Percentiles rank a stretch among this genome's conserved stretches.
Conservation (phyloP, 2,888 invertebrate genomes). For the Heliconius ismenius region DNA sequence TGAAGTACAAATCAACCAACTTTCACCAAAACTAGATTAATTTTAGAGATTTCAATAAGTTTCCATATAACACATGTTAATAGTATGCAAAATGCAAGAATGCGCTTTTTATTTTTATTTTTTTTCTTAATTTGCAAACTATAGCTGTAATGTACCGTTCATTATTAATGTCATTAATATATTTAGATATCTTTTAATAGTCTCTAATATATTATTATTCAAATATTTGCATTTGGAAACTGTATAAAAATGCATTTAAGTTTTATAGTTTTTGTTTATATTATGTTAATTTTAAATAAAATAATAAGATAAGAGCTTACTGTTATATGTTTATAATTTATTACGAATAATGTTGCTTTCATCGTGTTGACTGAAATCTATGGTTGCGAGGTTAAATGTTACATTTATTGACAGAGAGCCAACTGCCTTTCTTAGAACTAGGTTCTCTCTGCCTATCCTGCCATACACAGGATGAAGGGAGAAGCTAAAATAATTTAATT, state of each 20-base stretch:
- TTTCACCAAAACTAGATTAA: conserved; percentile 23
- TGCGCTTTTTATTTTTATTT: not conserved
- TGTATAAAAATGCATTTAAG: not conserved
- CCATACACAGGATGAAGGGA: too few relatives aligned
- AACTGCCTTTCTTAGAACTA: too few relatives aligned
- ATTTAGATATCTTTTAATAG: not conserved
- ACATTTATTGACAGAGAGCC: too few relatives aligned
- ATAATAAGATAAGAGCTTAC: not conserved
- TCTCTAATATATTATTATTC: not conserved
- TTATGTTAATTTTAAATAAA: not conserved
- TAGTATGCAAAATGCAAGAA: not conserved
- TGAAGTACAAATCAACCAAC: conserved; percentile 24
- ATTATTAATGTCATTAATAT: not conserved
- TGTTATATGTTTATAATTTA: not conserved
- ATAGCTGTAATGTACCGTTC: conserved; percentile 17
- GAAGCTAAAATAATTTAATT: not conserved
- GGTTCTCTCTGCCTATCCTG: too few relatives aligned
- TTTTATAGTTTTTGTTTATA: not conserved
- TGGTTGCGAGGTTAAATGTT: not conserved
- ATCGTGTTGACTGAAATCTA: not conserved
- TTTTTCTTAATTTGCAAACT: not conserved
- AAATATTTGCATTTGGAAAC: conserved; percentile 11
- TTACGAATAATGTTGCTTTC: not conserved
- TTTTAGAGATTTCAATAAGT: conserved; percentile 19
- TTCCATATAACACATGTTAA: conserved; percentile 16